Evolutionary conservation across 1,140 invertebrate genomes (phyloP).

Genomic region (Pomacea maculata): DNA sequence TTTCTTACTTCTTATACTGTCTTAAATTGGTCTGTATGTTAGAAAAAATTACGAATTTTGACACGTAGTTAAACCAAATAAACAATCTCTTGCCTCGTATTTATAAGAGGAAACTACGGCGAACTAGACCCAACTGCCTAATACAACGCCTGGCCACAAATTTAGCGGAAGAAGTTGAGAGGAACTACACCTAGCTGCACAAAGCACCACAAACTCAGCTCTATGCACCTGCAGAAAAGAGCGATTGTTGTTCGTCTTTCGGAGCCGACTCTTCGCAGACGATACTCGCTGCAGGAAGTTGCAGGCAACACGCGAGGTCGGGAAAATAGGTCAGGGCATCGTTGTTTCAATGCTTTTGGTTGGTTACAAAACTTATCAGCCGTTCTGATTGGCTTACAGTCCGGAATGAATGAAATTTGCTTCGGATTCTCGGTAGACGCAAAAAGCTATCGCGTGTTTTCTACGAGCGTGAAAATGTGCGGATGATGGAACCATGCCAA

Average conservation of each 20-base stretch:
- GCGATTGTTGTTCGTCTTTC: not conserved
- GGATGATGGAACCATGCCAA: not conserved
- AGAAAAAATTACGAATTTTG: no score
- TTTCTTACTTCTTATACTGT: not conserved
- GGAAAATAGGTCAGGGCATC: not conserved
- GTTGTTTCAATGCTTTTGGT: not conserved
- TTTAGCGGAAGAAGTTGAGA: no score
- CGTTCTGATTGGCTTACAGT: not conserved
- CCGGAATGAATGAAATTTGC: slow-evolving; percentile 11
- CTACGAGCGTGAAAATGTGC: not conserved
- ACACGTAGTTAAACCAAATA: no score
- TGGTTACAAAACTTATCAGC: not conserved
- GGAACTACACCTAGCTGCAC: no score
- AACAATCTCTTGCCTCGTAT: no score
- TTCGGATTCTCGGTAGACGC: not conserved
- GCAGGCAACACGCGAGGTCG: not conserved
- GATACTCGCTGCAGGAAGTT: slow-evolving; percentile 5
- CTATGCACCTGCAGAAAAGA: not conserved
- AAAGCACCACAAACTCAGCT: not conserved
- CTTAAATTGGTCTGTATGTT: not conserved
- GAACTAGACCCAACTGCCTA: no score
- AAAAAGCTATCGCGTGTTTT: not conserved
- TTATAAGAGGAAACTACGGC: no score
- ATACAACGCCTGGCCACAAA: no score
- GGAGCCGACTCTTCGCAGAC: not conserved